Evolutionary conservation across 2,113 vertebrate species (phyloP).

Genomic region (Gasterosteus aculeatus): DNA sequence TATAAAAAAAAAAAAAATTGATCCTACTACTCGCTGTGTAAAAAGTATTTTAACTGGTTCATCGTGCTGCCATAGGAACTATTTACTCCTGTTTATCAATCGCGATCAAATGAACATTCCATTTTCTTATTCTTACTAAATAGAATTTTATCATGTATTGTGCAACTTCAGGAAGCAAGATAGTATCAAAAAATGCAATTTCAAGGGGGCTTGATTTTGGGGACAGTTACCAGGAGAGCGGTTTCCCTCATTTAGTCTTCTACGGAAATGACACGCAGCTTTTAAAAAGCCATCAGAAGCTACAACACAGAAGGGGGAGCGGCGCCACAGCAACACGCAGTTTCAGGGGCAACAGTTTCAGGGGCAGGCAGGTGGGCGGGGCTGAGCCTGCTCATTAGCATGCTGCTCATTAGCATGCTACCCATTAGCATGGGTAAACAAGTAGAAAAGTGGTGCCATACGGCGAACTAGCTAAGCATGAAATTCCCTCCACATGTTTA

Average conservation of each 20-base stretch:
- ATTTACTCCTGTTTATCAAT: slow-evolving; percentile 23
- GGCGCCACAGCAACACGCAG: slow-evolving; percentile 23
- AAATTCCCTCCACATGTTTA: slow-evolving; percentile 80
- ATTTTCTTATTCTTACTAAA: slow-evolving; percentile 20
- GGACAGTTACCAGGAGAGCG: slow-evolving; percentile 18
- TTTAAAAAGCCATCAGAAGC: slow-evolving; percentile 45
- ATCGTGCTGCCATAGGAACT: slow-evolving; percentile 3
- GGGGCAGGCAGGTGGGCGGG: slow-evolving; percentile 19
- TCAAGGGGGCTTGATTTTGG: slow-evolving; percentile 22
- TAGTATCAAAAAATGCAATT: slow-evolving; percentile 44
- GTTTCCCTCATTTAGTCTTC: not conserved
- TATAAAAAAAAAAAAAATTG: not conserved
- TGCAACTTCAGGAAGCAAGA: slow-evolving; percentile 23
- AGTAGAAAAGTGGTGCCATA: slow-evolving; percentile 76
- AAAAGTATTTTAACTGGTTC: not conserved
- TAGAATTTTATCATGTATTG: slow-evolving; percentile 13
- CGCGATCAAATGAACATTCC: slow-evolving; percentile 27
- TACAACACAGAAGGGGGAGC: slow-evolving; percentile 25
- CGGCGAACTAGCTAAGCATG: slow-evolving; percentile 74
- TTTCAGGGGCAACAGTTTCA: too few species aligned
- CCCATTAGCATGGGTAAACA: slow-evolving; percentile 80
- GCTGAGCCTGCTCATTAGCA: slow-evolving; percentile 58
- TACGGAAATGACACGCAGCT: slow-evolving; percentile 27
- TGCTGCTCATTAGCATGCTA: slow-evolving; percentile 58
- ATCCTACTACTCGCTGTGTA: not conserved